Evolutionary conservation across 2,113 vertebrate species (phyloP), one percentile per base, ranked within the genome.

Genomic region (Mellivora capensis): DNA sequence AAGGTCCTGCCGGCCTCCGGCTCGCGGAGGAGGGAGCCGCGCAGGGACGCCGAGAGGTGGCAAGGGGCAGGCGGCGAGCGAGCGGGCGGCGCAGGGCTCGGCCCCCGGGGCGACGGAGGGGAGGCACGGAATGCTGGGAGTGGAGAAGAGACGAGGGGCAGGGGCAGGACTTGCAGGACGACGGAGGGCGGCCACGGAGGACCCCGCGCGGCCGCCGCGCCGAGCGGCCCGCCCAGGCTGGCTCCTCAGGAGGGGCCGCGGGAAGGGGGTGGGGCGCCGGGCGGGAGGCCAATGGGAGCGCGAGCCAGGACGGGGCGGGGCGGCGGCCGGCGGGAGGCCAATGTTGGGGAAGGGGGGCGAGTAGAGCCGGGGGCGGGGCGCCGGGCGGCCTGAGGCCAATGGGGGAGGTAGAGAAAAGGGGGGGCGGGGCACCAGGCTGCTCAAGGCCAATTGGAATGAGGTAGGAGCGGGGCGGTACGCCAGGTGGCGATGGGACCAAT

Each of bases 181-280:
- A 42, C 31, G 62, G n/a, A 14, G 0, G 4, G 27, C 7, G 6
- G 2, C 0, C 1, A 4, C 31, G 0, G 18, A 1, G 23, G 4
- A 47, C 2, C 49, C 72, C 23, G 11, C 11, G 27, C 4, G 71
- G 29, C 7, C 72, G 34, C 0, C 4, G 42, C 13, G 18, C 6
- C 1, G 0, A 44, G 31, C 12, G 0, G 10, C 34, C 74, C 4
- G 85, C 71, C 1, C 14, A 23, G 12, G 44, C 34, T 29, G 2
- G 23, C 47, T 79, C 17, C 59, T 52, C 4, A 0, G 13, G 10
- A 71, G 27, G 47, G 15, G 18, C 49, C 34, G 29, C 18, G 10
- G 17, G 7, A 11, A 17, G 37, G 25, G 15, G 49, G 52, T 23
- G 1, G 86, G 9, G 7, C 17, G 62, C 34, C 42, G 25, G 42